Evolutionary conservation across 2,888 invertebrate genomes (phyloP).

Genomic region (Drosophila niveifrons): DNA sequence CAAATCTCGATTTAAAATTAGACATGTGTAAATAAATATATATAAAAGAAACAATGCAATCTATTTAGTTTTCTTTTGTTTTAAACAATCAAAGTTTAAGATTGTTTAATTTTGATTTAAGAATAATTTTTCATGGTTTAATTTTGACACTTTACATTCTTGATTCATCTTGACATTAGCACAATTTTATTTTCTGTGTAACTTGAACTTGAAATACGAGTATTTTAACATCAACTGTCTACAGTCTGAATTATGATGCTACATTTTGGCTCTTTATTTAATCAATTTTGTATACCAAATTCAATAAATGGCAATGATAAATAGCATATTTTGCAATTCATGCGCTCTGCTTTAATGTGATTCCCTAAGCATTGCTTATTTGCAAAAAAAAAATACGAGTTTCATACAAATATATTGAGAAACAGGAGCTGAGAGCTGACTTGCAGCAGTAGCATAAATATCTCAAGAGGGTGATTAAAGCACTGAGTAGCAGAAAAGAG

Average conservation of each 20-base stretch:
- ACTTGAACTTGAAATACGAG: neutral
- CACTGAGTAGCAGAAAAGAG: neutral
- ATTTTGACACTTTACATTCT: too few species aligned
- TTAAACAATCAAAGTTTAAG: too few species aligned
- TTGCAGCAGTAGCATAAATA: slow-evolving; percentile 7
- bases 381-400: slow-evolving; percentile 1
- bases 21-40: too few species aligned
- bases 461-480: slow-evolving; percentile 25
- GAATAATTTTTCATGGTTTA: too few species aligned
- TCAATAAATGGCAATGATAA: slow-evolving; percentile 5
- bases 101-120: too few species aligned
- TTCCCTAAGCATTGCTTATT: slow-evolving; percentile 5
- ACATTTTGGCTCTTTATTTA: neutral
- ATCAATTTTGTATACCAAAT: neutral
- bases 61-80: too few species aligned
- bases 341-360: neutral
- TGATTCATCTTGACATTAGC: too few species aligned
- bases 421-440: neutral
- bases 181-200: too few species aligned
- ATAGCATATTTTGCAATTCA: neutral
- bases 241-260: neutral
- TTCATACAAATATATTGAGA: neutral
- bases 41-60: too few species aligned
- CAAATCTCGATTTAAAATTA: too few species aligned
- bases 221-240: neutral